These are phyloP conservation scores for Mus spretus DNA, from an alignment of 2,797 vertebrate species.

Conservation along the genomic window DNA sequence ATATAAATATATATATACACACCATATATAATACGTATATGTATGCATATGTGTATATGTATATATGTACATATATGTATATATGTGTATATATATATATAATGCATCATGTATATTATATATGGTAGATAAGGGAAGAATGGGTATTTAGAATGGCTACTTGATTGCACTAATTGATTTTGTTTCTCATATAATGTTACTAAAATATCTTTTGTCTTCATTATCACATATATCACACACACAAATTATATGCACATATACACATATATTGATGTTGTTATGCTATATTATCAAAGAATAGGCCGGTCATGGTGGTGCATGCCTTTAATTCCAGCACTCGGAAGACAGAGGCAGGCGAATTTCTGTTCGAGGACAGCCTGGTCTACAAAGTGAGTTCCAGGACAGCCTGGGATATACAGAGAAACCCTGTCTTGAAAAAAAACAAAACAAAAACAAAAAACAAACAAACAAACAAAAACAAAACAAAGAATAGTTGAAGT, in stretches of 20 bases:
- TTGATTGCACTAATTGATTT: not conserved
- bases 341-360: too few relatives aligned
- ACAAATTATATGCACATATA: too few relatives aligned
- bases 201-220: not conserved
- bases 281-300: not conserved
- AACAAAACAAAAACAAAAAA: too few relatives aligned
- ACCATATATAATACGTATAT: not conserved
- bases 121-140: not conserved
- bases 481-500: not conserved
- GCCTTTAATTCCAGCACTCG: too few relatives aligned
- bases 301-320: too few relatives aligned
- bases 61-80: not conserved
- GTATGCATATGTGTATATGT: not conserved
- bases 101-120: not conserved
- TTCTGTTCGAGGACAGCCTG: too few relatives aligned
- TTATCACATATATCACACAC: not conserved
- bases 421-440: too few relatives aligned
- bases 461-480: too few relatives aligned
- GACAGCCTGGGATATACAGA: too few relatives aligned
- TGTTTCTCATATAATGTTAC: not conserved
- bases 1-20: too few relatives aligned
- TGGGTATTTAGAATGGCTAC: not conserved
- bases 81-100: not conserved
- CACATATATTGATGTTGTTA: not conserved
- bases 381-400: too few relatives aligned